Evolutionary conservation across 2,888 invertebrate species (phyloP).

Genomic region (Trimorus sp.): DNA sequence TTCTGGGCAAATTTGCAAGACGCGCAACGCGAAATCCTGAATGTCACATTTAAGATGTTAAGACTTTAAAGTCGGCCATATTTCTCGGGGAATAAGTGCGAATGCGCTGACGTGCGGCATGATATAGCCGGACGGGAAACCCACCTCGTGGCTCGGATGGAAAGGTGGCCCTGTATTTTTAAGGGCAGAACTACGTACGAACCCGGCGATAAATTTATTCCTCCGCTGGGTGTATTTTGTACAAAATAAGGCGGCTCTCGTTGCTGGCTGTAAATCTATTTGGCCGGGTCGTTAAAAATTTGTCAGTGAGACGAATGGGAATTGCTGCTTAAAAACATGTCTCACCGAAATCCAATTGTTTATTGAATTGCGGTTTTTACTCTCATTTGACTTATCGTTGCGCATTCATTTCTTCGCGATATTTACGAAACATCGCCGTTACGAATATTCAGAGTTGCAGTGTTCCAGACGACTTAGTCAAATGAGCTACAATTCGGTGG

Average conservation of each 20-base stretch:
- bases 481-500: too few species aligned
- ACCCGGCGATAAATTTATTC: constrained; percentile 61
- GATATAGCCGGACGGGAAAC: constrained; percentile 58
- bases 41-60: constrained; percentile 60
- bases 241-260: constrained; percentile 55
- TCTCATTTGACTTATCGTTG: too few species aligned
- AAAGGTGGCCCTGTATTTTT: constrained; percentile 61
- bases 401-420: too few species aligned
- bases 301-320: constrained; percentile 54
- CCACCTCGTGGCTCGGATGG: constrained; percentile 42
- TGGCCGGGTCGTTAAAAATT: constrained; percentile 55
- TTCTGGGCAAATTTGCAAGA: constrained; percentile 43
- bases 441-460: too few species aligned
- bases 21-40: constrained; percentile 47
- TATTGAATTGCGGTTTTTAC: too few species aligned
- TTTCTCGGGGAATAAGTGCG: constrained; percentile 62
- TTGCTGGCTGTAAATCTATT: constrained; percentile 52
- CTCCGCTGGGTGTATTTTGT: constrained; percentile 62
- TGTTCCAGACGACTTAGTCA: too few species aligned
- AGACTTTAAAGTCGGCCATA: constrained; percentile 61
- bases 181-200: constrained; percentile 42
- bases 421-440: too few species aligned
- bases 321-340: constrained; percentile 18
- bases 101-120: constrained; percentile 61
- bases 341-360: neutral